Conservation (phyloP, 2,113 vertebrate genomes). For the Mungos mungo region DNA sequence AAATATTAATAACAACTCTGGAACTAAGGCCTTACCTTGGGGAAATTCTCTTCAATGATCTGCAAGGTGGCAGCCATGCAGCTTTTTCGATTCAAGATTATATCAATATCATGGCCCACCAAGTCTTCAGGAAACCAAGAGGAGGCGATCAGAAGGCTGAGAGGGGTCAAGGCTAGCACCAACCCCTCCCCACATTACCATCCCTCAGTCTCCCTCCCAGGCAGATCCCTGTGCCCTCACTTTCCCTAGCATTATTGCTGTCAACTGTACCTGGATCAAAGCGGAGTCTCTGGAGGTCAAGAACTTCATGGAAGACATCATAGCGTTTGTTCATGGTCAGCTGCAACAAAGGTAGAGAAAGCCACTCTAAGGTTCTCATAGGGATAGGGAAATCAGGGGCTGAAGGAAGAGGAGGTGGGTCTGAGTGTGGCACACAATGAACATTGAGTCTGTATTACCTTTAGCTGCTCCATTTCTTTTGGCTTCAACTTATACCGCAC, state of each 20-base stretch:
- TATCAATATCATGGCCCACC: slow-evolving; percentile 83
- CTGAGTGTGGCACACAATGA: neutral
- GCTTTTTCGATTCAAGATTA: slow-evolving; percentile 87
- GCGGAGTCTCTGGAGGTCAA: slow-evolving; percentile 88
- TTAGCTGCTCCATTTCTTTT: slow-evolving; percentile 61
- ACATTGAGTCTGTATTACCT: slow-evolving; percentile 76
- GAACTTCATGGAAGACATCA: slow-evolving; percentile 85
- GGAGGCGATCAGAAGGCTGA: neutral
- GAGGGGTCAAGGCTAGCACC: neutral
- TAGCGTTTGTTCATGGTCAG: slow-evolving; percentile 90
- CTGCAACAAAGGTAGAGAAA: neutral
- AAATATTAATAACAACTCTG: neutral
- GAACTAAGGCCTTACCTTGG: slow-evolving; percentile 76
- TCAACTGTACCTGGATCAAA: slow-evolving; percentile 82
- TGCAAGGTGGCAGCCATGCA: slow-evolving; percentile 88
- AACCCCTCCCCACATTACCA: neutral
- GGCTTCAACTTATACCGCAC: slow-evolving; percentile 54
- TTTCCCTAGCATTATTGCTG: neutral
- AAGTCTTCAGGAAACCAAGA: slow-evolving; percentile 79
- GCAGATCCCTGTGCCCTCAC: neutral
- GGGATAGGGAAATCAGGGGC: rapidly evolving
- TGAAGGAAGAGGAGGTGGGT: neutral
- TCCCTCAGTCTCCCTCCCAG: neutral
- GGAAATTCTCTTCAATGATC: slow-evolving; percentile 91
- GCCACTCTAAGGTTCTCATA: neutral